Conservation (phyloP, 2,888 invertebrate species). For the Pristionchus mayeri region DNA sequence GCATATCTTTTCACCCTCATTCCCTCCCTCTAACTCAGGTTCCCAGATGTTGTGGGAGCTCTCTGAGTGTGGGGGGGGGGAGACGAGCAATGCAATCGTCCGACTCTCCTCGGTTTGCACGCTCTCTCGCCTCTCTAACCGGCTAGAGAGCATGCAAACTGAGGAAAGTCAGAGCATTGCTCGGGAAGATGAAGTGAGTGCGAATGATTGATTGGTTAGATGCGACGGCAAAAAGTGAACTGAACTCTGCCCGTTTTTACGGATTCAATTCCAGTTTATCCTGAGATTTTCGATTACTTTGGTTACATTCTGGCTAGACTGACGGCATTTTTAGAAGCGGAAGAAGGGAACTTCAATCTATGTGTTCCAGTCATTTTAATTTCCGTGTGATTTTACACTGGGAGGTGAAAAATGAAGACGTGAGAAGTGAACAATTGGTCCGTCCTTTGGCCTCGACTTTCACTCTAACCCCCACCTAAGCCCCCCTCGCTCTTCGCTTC, state of each 20-base stretch:
- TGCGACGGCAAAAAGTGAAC: too few species aligned
- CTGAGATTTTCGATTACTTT: too few species aligned
- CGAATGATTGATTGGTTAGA: constrained; percentile 2
- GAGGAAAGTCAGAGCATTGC: too few species aligned
- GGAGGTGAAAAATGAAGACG: not conserved
- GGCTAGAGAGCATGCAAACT: too few species aligned
- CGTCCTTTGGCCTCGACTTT: not conserved
- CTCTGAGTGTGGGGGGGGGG: not conserved
- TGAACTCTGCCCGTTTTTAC: too few species aligned
- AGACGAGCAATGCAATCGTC: too few species aligned
- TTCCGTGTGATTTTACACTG: constrained; percentile 3
- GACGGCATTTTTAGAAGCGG: not conserved
- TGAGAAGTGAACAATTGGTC: not conserved
- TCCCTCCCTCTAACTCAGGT: not conserved
- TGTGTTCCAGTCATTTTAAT: not conserved
- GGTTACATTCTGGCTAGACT: not conserved
- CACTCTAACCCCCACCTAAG: constrained; percentile 19
- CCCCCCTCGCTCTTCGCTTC: not conserved
- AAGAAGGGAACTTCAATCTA: not conserved
- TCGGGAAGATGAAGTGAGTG: too few species aligned
- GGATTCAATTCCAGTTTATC: too few species aligned
- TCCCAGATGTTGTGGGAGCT: constrained; percentile 21
- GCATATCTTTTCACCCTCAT: too few species aligned
- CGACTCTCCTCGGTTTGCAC: too few species aligned
- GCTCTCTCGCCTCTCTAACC: too few species aligned